A percentile compares a stretch with the other conserved stretches of the same genome.
These are phyloP conservation scores for Phalera bucephala DNA, from an alignment of 2,888 invertebrate species.

Conservation along the genomic window DNA sequence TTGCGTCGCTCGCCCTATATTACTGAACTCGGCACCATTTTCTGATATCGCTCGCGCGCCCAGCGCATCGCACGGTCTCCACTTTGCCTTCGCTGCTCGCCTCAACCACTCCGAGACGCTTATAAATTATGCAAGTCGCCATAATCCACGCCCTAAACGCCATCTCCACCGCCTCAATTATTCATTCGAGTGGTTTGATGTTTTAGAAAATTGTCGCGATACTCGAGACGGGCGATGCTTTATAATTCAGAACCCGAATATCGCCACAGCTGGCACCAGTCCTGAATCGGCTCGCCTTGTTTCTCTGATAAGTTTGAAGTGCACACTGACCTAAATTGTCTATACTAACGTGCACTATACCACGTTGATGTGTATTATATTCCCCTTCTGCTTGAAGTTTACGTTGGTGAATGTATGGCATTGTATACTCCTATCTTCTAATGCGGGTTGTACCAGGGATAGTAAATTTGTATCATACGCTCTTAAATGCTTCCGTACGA, in stretches of 20 bases:
- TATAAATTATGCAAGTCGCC: slow-evolving; percentile 81
- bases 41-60: slow-evolving; percentile 48
- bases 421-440: no score
- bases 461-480: no score
- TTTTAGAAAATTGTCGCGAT: slow-evolving; percentile 80
- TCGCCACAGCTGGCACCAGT: slow-evolving; percentile 58
- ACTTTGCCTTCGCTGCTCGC: slow-evolving; percentile 51
- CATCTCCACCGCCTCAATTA: slow-evolving; percentile 77
- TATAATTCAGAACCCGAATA: slow-evolving; percentile 67
- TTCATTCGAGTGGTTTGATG: slow-evolving; percentile 80
- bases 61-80: slow-evolving; percentile 36
- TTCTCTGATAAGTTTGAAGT: slow-evolving; percentile 30
- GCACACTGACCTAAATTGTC: slow-evolving; percentile 26
- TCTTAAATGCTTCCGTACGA: no score
- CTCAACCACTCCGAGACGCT: slow-evolving; percentile 66
- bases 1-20: slow-evolving; percentile 71
- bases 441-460: no score
- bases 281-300: slow-evolving; percentile 30
- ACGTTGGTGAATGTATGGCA: no score
- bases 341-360: no score
- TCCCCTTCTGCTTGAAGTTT: no score
- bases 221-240: slow-evolving; percentile 65
- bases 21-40: slow-evolving; percentile 71
- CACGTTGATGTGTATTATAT: no score
- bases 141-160: slow-evolving; percentile 81